Percentiles rank a stretch among this genome's conserved stretches.
Conservation (phyloP, 2,888 invertebrate species). For the Tillus elongatus region DNA sequence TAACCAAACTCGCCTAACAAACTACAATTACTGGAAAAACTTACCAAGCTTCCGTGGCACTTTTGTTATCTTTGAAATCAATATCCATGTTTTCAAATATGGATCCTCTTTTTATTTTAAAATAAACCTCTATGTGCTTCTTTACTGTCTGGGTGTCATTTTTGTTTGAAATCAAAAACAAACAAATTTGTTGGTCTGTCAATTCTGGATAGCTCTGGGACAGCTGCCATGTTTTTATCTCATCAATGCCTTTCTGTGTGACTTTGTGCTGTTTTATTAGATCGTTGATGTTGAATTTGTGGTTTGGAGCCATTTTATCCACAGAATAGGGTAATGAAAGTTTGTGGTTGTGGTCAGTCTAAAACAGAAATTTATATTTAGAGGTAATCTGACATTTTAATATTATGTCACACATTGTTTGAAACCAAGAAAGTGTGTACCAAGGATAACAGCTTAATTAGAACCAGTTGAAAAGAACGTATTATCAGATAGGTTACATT, state of each 20-base stretch:
- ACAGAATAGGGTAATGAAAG: too few species aligned
- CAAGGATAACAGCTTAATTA: too few species aligned
- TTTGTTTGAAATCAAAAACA: neutral
- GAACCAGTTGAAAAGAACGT: too few species aligned
- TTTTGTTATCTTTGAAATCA: neutral
- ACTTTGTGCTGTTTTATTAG: neutral
- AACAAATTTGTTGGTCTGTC: neutral
- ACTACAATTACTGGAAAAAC: neutral
- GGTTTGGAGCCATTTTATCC: neutral
- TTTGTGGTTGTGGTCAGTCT: too few species aligned
- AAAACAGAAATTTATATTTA: too few species aligned
- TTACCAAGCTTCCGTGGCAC: neutral
- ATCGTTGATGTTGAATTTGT: neutral
- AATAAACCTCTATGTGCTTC: neutral
- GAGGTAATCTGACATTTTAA: too few species aligned
- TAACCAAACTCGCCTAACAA: neutral
- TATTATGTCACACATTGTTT: too few species aligned
- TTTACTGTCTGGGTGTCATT: neutral
- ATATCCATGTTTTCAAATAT: slow-evolving; percentile 1
- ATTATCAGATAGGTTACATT: too few species aligned
- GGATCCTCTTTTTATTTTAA: neutral
- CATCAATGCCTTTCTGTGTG: neutral
- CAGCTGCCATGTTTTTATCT: neutral
- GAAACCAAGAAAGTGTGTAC: too few species aligned
- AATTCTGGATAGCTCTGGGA: neutral